Evolutionary conservation across 2,888 invertebrate genomes (phyloP).

Genomic region (Leucoptera coffeella): DNA sequence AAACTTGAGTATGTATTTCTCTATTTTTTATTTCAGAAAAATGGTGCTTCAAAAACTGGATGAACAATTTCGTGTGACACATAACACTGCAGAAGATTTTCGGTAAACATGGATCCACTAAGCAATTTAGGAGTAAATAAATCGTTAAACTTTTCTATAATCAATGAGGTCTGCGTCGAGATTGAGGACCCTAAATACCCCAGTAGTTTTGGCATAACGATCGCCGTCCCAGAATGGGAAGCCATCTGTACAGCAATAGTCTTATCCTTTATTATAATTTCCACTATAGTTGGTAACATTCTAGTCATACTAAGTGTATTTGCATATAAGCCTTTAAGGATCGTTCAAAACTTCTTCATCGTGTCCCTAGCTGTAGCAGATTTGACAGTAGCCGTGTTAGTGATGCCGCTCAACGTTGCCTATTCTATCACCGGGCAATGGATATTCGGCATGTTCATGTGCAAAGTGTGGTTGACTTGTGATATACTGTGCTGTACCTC

Average conservation of each 20-base stretch:
- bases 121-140: too few species aligned
- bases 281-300: slow-evolving; percentile 87
- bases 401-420: slow-evolving; percentile 89
- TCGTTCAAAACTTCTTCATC: slow-evolving; percentile 94
- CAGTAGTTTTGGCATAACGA: slow-evolving; percentile 64
- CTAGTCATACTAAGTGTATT: slow-evolving; percentile 94
- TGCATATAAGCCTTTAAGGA: slow-evolving; percentile 85
- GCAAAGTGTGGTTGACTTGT: slow-evolving; percentile 93
- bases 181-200: slow-evolving; percentile 48
- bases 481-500: slow-evolving; percentile 96
- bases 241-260: slow-evolving; percentile 74
- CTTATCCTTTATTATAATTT: slow-evolving; percentile 76
- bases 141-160: too few species aligned
- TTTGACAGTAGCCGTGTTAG: slow-evolving; percentile 81
- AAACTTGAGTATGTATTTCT: too few species aligned
- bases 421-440: slow-evolving; percentile 87
- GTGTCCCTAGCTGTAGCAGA: slow-evolving; percentile 93
- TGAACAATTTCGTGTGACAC: too few species aligned
- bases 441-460: slow-evolving; percentile 88
- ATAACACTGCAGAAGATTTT: too few species aligned
- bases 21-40: too few species aligned
- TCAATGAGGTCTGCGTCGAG: slow-evolving; percentile 35
- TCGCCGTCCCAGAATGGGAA: slow-evolving; percentile 80
- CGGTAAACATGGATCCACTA: too few species aligned
- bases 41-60: too few species aligned